phyloP scores from a whole-genome alignment of 2,888 invertebrate genomes.

The Junonia oenone region DNA sequence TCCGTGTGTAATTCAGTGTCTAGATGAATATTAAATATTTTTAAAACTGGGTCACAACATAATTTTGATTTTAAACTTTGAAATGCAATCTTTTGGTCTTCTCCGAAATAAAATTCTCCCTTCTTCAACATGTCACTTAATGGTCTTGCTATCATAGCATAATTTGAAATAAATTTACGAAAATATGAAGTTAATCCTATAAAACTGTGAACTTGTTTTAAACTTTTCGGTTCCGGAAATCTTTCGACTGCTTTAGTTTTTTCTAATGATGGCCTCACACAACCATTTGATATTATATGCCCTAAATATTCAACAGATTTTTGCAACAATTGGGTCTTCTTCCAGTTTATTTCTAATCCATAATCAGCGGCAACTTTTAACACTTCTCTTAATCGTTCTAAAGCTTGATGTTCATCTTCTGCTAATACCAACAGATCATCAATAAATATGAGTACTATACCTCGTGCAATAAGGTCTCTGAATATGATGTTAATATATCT shows the following conservation, averaged over 20 bases:
- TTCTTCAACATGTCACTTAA: slow-evolving; percentile 27
- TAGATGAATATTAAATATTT: slow-evolving; percentile 21
- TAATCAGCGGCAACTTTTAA: slow-evolving; percentile 21
- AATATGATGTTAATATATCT: slow-evolving; percentile 39
- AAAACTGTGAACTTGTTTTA: slow-evolving; percentile 31
- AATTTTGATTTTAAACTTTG: slow-evolving; percentile 15
- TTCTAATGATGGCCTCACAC: slow-evolving; percentile 24
- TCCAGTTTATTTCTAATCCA: slow-evolving; percentile 28
- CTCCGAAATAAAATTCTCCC: slow-evolving; percentile 12
- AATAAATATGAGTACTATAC: slow-evolving; percentile 30
- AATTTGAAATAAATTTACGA: slow-evolving; percentile 33
- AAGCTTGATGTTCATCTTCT: slow-evolving; percentile 21
- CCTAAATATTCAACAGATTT: slow-evolving; percentile 33
- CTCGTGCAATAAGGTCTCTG: slow-evolving; percentile 29
- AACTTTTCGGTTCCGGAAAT: slow-evolving; percentile 25
- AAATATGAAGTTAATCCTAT: slow-evolving; percentile 32
- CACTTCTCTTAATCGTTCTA: slow-evolving; percentile 16
- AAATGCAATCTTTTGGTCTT: slow-evolving; percentile 15
- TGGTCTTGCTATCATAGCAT: slow-evolving; percentile 29
- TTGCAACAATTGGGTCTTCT: slow-evolving; percentile 39
- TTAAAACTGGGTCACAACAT: slow-evolving; percentile 18
- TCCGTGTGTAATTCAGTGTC: slow-evolving; percentile 31
- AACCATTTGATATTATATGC: slow-evolving; percentile 21
- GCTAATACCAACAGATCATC: slow-evolving; percentile 33
- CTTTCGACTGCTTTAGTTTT: slow-evolving; percentile 28